Percentiles rank a stretch among this genome's conserved stretches.
phyloP scores from a whole-genome alignment of 1,140 invertebrate genomes.

The Euura lappo region DNA sequence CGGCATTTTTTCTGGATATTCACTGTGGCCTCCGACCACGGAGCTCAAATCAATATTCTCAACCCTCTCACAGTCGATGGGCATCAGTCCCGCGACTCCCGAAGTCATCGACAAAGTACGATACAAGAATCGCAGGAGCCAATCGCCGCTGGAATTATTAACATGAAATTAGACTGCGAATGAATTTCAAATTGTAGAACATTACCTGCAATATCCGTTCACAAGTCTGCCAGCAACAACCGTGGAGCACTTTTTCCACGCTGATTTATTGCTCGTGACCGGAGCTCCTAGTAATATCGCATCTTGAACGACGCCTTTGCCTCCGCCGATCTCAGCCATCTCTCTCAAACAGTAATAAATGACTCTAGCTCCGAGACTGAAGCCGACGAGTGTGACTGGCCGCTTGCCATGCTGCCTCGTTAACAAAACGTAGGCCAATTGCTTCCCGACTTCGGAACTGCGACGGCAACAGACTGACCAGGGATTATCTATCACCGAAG shows the following conservation, averaged over 20 bases:
- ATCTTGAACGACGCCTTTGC: constrained; percentile 74
- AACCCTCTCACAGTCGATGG: constrained; percentile 65
- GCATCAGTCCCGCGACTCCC: constrained; percentile 68
- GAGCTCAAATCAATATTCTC: constrained; percentile 69
- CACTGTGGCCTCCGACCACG: constrained; percentile 66
- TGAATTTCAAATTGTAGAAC: constrained; percentile 7
- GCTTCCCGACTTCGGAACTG: constrained; percentile 70
- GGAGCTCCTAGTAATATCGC: constrained; percentile 75
- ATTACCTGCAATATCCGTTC: constrained; percentile 71
- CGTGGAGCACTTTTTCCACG: constrained; percentile 64
- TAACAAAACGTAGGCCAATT: constrained; percentile 73
- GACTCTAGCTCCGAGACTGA: constrained; percentile 75
- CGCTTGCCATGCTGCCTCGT: constrained; percentile 71
- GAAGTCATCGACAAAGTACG: constrained; percentile 66
- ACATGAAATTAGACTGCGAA: constrained; percentile 21
- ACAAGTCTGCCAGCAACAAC: constrained; percentile 71
- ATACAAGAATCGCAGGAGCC: constrained; percentile 74
- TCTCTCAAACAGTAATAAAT: constrained; percentile 74
- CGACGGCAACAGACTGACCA: constrained; percentile 76
- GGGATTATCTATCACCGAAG: constrained; percentile 76
- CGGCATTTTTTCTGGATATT: constrained; percentile 70
- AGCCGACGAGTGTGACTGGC: constrained; percentile 77
- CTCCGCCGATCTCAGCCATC: constrained; percentile 60
- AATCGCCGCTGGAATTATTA: constrained; percentile 63
- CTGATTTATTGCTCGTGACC: constrained; percentile 60